Evolutionary conservation across 1,140 invertebrate genomes (phyloP), one percentile per base, ranked within the genome.

Genomic region (Trichonephila clavipes): DNA sequence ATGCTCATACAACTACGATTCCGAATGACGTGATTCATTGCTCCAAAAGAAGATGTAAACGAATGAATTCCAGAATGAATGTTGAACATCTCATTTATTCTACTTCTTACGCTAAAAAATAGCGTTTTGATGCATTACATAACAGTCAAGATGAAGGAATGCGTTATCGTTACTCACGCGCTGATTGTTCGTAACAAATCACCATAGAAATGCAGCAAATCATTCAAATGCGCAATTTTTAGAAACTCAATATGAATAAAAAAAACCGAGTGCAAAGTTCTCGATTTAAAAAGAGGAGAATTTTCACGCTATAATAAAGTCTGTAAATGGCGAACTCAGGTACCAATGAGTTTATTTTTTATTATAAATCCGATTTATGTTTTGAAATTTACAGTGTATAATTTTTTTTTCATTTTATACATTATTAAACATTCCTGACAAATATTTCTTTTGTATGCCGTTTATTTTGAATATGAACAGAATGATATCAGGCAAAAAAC

Each of bases 141-240:
- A 62, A 88, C 86, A 88, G 24, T 44, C 86, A 59, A 66, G 86
- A 66, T 40, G 61, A 88, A 64, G 61, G 61, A 62, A 88, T 88
- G 62, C 61, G 86, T 88, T 88, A 88, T 88, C 86, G 86, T 88
- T 88, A 88, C 34, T 88, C 86, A 88, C 58, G 86, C 86, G 34
- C 86, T 88, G 86, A 88, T 88, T 88, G 86, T 66, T 40, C 86
- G 61, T 88, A 64, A 88, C 86, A 88, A 88, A 88, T 88, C 86
- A 66, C 86, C 61, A 40, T 34, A 62, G 86, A 44, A 24, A 58
- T 85, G 82, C 12, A 59, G 44, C 14, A 88, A 66, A 88, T 88
- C 86, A 88, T 88, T 88, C 62, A 88, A 44, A 88, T 88, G 59
- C 86, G 4, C 82, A 58, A 58, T 85, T 58, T 85, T 58, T 40